A percentile compares a stretch with the other conserved stretches of the same genome.
Evolutionary conservation across 2,797 vertebrate genomes (phyloP).

Genomic region (Platalea minor): DNA sequence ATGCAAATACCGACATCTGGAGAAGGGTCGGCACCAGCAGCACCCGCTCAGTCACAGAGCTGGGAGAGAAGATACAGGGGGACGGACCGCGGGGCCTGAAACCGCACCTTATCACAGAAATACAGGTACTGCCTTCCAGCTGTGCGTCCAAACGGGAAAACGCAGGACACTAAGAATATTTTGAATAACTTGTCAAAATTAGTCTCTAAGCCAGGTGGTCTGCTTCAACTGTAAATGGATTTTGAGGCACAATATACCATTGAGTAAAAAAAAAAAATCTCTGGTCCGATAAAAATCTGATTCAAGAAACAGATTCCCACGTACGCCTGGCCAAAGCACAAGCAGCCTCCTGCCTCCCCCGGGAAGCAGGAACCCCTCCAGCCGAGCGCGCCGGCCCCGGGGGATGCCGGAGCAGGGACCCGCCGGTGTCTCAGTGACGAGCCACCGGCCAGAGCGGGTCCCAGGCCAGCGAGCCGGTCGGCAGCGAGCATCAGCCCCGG

Average conservation of each 20-base stretch:
- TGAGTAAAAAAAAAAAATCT: neutral
- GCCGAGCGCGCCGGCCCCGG: accelerated
- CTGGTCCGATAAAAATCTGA: neutral
- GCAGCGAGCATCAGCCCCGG: neutral
- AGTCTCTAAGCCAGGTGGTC: neutral
- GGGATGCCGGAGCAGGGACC: neutral
- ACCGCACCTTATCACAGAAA: neutral
- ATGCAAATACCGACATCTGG: neutral
- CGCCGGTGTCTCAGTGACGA: accelerated
- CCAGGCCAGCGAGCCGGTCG: neutral
- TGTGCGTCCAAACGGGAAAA: neutral
- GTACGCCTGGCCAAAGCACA: accelerated
- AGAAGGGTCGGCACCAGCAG: neutral
- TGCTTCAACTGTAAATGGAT: neutral
- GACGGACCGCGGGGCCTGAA: neutral
- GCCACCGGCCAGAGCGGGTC: neutral
- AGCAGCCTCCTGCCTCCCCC: neutral
- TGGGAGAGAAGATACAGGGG: accelerated
- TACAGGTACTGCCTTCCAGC: neutral
- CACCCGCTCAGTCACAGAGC: neutral
- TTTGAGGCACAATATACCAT: neutral
- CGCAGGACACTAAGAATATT: neutral
- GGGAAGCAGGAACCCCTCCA: neutral
- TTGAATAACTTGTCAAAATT: neutral
- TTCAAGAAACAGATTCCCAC: neutral